These are phyloP conservation scores for Pteronotus mesoamericanus DNA, from an alignment of 2,797 vertebrate genomes.

Conservation along the genomic window DNA sequence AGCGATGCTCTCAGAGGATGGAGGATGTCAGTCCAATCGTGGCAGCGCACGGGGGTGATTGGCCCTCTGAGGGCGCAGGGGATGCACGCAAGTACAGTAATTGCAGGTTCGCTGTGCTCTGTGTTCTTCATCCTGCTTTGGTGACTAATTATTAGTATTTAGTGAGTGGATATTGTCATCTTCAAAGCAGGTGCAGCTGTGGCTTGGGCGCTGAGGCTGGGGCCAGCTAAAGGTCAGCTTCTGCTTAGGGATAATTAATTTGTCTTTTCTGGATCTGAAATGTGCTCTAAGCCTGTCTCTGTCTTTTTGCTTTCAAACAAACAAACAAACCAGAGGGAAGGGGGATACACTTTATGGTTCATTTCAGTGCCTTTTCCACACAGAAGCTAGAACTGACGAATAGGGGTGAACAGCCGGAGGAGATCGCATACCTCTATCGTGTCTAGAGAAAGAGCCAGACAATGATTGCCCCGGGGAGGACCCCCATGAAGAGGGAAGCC, in stretches of 20 bases:
- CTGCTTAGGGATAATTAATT: slow-evolving; percentile 76
- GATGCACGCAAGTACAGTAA: slow-evolving; percentile 70
- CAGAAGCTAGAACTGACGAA: slow-evolving; percentile 21
- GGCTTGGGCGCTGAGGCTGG: slow-evolving; percentile 30
- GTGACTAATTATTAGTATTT: slow-evolving; percentile 79
- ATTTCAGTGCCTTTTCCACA: slow-evolving; percentile 14
- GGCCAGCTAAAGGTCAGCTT: slow-evolving; percentile 74
- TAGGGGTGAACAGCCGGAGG: background rate
- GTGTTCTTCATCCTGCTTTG: slow-evolving; percentile 69
- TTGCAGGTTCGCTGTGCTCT: slow-evolving; percentile 70
- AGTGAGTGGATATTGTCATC: slow-evolving; percentile 69
- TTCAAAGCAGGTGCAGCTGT: slow-evolving; percentile 70
- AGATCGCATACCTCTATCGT: background rate
- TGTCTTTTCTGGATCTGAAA: slow-evolving; percentile 72
- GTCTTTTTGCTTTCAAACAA: slow-evolving; percentile 58
- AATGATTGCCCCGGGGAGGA: background rate
- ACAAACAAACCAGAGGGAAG: slow-evolving; percentile 31
- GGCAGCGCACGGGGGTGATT: slow-evolving; percentile 71
- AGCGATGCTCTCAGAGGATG: slow-evolving; percentile 36
- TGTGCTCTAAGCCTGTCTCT: slow-evolving; percentile 46
- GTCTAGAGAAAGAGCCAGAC: background rate
- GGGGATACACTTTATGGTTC: background rate
- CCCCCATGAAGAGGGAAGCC: background rate
- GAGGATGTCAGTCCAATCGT: slow-evolving; percentile 67
- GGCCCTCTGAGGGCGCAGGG: slow-evolving; percentile 68